Base-by-base conservation (phyloP, 2,888 invertebrate species). In the Agonum fuliginosum region DNA sequence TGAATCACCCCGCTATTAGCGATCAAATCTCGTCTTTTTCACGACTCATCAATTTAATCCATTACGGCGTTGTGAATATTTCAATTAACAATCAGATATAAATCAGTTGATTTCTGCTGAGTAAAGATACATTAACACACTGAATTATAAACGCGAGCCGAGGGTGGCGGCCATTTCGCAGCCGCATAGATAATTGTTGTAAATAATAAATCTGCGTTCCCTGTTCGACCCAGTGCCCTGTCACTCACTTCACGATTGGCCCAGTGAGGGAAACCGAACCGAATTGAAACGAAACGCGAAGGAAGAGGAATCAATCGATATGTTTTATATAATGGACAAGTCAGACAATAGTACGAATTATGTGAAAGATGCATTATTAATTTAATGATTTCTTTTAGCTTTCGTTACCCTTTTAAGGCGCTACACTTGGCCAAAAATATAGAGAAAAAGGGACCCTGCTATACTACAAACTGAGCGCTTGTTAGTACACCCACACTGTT, bases 31-130 rank as follows among this genome's bases (percentile, higher is more conserved):
- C n/a, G n/a, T n/a, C n/a, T n/a, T n/a, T 37, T 37, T 37, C 37
- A 37, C 12, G 37, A 10, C 10, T 37, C 37, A 48, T 48, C 48
- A 48, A 48, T 48, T 48, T 48, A 17, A 48, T 48, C 48, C 48
- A 48, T 48, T 48, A 48, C 48, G 5, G 48, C 48, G 34, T 34
- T 0, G n/a, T n/a, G n/a, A n/a, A n/a, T n/a, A 19, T 48, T 48
- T 20, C 48, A 48, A 48, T 48, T 48, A 48, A 10, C 48, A 48
- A 48, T 48, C 17, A 48, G 10, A 48, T 48, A 48, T 48, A 14
- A 48, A 48, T 48, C 48, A 48, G 14, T 48, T 48, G 12, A 48
- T 48, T 48, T 17, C 48, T 48, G 48, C 48, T 48, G 48, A 48
- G 48, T 48, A 48, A 48, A 48, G 48, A 48, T 48, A 48, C 48